These are phyloP conservation scores for Agrotis segetum DNA, from an alignment of 2,888 invertebrate genomes.

Conservation along the genomic window DNA sequence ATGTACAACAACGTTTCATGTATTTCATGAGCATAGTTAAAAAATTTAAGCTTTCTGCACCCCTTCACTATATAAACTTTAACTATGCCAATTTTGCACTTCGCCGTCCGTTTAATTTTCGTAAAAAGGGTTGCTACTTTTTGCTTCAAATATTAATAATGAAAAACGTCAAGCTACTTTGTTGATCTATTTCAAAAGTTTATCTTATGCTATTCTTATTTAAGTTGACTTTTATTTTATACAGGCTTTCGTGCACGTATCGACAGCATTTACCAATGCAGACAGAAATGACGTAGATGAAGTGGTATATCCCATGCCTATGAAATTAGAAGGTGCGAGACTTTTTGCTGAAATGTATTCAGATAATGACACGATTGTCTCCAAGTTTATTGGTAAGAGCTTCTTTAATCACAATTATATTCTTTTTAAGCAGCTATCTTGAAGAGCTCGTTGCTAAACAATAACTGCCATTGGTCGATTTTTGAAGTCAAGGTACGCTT, in stretches of 20 bases:
- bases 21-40: too few relatives aligned
- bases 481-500: too few relatives aligned
- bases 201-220: not conserved
- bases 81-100: too few relatives aligned
- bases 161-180: not conserved
- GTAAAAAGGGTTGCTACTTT: too few relatives aligned
- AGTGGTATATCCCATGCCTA: conserved; percentile 60
- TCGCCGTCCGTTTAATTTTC: too few relatives aligned
- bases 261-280: conserved; percentile 67
- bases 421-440: too few relatives aligned
- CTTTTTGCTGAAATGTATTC: conserved; percentile 47
- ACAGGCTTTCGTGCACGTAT: conserved; percentile 70
- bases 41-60: too few relatives aligned
- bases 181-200: not conserved
- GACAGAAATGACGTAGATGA: conserved; percentile 63
- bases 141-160: too few relatives aligned
- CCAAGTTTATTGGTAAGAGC: conserved; percentile 66
- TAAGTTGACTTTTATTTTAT: not conserved
- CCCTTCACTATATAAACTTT: too few relatives aligned
- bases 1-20: too few relatives aligned
- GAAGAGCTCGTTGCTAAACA: too few relatives aligned
- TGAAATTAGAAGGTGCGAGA: conserved; percentile 48
- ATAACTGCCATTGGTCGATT: too few relatives aligned
- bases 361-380: conserved; percentile 42
- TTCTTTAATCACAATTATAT: not conserved